phyloP scores from a whole-genome alignment of 1,140 invertebrate genomes.

The Aricia agestis region DNA sequence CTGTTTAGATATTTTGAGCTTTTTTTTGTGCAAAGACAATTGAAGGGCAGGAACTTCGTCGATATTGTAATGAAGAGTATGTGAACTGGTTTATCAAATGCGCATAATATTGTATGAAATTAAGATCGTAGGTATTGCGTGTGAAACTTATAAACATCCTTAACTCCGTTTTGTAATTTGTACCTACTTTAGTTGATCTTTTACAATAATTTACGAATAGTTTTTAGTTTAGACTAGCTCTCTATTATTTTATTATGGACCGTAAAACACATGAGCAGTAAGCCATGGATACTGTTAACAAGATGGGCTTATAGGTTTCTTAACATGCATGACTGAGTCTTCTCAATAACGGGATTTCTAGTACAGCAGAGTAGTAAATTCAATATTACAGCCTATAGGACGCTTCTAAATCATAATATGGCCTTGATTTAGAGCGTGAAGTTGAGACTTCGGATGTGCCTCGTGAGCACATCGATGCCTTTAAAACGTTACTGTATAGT shows the following conservation, averaged over 20 bases:
- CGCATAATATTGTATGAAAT: no score
- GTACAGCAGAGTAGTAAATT: not conserved
- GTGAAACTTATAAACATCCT: no score
- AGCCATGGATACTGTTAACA: no score
- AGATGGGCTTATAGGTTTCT: not conserved
- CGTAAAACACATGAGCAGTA: not conserved
- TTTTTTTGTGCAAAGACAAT: no score
- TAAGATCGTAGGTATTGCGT: no score
- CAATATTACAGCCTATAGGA: not conserved
- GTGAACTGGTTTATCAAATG: no score
- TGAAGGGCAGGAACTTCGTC: no score
- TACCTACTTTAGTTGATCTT: no score
- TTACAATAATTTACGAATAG: not conserved
- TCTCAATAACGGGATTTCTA: not conserved
- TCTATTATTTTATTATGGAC: not conserved
- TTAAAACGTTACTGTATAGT: conserved; percentile 27
- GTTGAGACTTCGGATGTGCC: conserved; percentile 12
- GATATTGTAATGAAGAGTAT: no score
- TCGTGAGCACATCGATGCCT: conserved; percentile 26
- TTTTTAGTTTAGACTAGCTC: not conserved
- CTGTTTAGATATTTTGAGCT: no score
- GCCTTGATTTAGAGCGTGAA: conserved; percentile 17
- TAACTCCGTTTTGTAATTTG: no score
- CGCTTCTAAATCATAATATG: conserved; percentile 13
- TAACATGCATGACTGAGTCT: not conserved